A percentile compares a stretch with the other conserved stretches of the same genome.
phyloP scores from a whole-genome alignment of 2,888 invertebrate species.

The Athalia circularis region DNA sequence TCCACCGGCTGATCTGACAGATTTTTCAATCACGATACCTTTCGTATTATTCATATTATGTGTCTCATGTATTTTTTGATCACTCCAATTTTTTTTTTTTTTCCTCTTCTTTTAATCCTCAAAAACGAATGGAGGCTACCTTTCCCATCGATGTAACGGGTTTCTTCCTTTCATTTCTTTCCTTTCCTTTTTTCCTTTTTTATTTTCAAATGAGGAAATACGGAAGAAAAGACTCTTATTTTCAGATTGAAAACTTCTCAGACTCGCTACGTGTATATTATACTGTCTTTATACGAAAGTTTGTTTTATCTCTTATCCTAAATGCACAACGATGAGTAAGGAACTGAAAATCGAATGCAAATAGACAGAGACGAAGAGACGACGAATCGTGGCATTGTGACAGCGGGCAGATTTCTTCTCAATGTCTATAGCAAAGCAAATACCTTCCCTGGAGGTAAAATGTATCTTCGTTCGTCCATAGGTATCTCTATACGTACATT shows the following conservation, averaged over 20 bases:
- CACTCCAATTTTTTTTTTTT: too few species aligned
- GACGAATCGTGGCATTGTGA: not conserved
- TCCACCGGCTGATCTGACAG: too few species aligned
- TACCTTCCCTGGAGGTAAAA: not conserved
- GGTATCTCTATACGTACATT: not conserved
- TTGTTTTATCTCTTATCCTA: constrained; percentile 23
- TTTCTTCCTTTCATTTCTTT: not conserved
- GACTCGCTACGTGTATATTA: not conserved
- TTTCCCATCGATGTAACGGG: not conserved
- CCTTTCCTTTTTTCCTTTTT: not conserved
- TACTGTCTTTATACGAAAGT: not conserved
- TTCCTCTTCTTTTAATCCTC: too few species aligned
- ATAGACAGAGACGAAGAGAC: constrained; percentile 12
- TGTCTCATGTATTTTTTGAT: too few species aligned
- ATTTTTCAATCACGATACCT: too few species aligned
- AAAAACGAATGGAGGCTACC: too few species aligned
- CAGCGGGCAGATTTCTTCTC: not conserved
- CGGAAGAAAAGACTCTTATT: not conserved
- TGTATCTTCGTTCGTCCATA: not conserved
- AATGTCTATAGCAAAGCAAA: constrained; percentile 6
- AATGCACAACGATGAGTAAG: constrained; percentile 26
- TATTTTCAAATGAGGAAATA: not conserved
- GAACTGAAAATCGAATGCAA: constrained; percentile 24
- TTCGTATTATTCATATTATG: too few species aligned
- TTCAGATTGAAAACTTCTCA: constrained; percentile 5